Evolutionary conservation across 2,888 invertebrate genomes (phyloP), one percentile per base, ranked within the genome.

Genomic region (Zaprionus lineosus): DNA sequence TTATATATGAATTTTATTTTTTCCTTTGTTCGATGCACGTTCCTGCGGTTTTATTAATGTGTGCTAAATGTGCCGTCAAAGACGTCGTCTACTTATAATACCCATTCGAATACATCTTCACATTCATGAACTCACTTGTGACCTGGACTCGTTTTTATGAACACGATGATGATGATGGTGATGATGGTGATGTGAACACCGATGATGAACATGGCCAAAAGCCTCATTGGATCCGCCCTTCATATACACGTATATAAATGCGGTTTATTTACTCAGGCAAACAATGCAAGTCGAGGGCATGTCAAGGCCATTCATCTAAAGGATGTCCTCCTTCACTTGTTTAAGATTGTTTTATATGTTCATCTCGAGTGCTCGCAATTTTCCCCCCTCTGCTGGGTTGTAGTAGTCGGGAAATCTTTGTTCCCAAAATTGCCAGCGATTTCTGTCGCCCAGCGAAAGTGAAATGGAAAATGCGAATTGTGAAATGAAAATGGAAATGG

Each of bases 21-120:
- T 28, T 56, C 15, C 19, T 14, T 58, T 57, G 48, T 55, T 51
- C 16, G 33, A 7, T 51, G 52, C 77, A 71, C 75, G 81, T 75
- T 65, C 34, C 63, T 68, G 77, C 59, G 77, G 70, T 71, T 62
- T 79, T 82, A 81, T 81, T 81, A 82, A 81, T 81, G 81, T 67
- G 66, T 68, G 73, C 74, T 74, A 76, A 79, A 79, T 74, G 79
- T 76, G 67, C 62, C 76, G 70, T 78, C 67, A 68, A 68, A 69
- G 70, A 68, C 70, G 39, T 43, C 64, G 33, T 51, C 74, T 61
- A 48, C 69, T 62, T 53, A 67, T 65, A 73, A 65, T 59, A 75
- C 60, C 37, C 50, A 53, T 64, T 68, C 48, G 46, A 47, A 61
- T 74, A 65, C 60, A 36, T 62, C 56, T 57, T 44, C 61, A 46